A percentile compares a stretch with the other conserved stretches of the same genome.
These are phyloP conservation scores for Potamarius usumacintae DNA, from an alignment of 2,113 vertebrate genomes.

Conservation along the genomic window DNA sequence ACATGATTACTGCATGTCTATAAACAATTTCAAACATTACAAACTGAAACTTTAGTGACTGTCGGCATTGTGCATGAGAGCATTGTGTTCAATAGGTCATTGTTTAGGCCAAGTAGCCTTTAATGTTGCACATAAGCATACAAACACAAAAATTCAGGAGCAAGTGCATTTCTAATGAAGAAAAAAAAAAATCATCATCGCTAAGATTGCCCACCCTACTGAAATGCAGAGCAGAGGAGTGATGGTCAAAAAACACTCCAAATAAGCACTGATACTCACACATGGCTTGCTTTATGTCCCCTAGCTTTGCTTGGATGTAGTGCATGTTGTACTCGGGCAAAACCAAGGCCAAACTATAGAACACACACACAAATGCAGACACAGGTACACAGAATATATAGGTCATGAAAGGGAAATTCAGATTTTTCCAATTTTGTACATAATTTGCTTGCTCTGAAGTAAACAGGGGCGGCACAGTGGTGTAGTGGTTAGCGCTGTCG, in stretches of 20 bases:
- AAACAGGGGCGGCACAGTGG: no score
- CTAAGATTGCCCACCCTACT: constrained; percentile 3
- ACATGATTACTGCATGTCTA: background rate
- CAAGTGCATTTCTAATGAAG: background rate
- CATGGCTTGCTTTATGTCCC: constrained; percentile 86
- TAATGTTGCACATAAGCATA: background rate
- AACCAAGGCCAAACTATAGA: constrained; percentile 90
- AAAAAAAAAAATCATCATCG: background rate
- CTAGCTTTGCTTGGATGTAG: constrained; percentile 94
- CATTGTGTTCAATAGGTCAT: background rate
- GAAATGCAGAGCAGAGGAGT: background rate
- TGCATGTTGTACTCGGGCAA: constrained; percentile 96
- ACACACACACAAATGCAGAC: constrained; percentile 69
- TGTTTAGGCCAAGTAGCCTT: background rate
- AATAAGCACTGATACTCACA: constrained; percentile 81
- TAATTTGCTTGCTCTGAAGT: background rate
- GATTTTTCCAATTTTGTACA: constrained; percentile 17
- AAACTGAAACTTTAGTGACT: background rate
- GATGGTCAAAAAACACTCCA: background rate
- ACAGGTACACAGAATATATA: constrained; percentile 5
- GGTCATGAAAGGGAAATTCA: constrained; percentile 31
- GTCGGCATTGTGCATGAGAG: background rate
- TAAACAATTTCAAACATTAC: background rate
- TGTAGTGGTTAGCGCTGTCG: no score
- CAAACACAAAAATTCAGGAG: constrained; percentile 29